These are phyloP conservation scores for Heterotilapia buettikoferi DNA, from an alignment of 2,113 vertebrate species.

Conservation along the genomic window DNA sequence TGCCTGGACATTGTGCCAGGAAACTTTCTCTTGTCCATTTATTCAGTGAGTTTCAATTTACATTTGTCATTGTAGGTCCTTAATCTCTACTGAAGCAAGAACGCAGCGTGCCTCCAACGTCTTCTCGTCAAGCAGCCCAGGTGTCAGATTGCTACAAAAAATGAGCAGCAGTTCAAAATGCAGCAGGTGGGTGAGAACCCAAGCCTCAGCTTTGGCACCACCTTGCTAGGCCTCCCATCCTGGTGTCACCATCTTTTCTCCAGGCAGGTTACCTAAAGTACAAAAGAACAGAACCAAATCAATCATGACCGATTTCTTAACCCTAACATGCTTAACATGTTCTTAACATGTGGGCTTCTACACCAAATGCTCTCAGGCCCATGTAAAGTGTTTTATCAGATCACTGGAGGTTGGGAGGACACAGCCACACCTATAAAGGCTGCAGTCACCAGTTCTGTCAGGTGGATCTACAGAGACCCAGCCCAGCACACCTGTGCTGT, in stretches of 20 bases:
- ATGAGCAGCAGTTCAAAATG: constrained; percentile 41
- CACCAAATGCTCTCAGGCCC: neutral
- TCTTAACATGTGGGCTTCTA: neutral
- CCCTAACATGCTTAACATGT: neutral
- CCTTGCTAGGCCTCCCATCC: constrained; percentile 30
- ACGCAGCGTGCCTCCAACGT: neutral
- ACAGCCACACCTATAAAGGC: constrained; percentile 1
- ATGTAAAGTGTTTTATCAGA: neutral
- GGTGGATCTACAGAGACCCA: neutral
- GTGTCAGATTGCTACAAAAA: constrained; percentile 34
- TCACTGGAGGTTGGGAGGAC: neutral
- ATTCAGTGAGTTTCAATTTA: neutral
- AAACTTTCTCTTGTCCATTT: constrained; percentile 30
- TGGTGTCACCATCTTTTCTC: constrained; percentile 11
- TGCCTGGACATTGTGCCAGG: constrained; percentile 79
- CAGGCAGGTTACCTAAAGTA: constrained; percentile 38
- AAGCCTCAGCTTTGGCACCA: constrained; percentile 23
- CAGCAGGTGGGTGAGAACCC: constrained; percentile 52
- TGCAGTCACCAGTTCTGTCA: neutral
- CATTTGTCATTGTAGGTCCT: neutral
- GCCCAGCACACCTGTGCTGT: neutral
- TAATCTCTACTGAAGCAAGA: neutral
- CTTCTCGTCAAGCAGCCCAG: neutral
- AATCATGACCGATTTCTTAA: neutral
- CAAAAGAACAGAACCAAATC: neutral